Percentiles rank a stretch among this genome's conserved stretches.
phyloP scores from a whole-genome alignment of 2,797 vertebrate species.

The Hypotaenidia okinawae region DNA sequence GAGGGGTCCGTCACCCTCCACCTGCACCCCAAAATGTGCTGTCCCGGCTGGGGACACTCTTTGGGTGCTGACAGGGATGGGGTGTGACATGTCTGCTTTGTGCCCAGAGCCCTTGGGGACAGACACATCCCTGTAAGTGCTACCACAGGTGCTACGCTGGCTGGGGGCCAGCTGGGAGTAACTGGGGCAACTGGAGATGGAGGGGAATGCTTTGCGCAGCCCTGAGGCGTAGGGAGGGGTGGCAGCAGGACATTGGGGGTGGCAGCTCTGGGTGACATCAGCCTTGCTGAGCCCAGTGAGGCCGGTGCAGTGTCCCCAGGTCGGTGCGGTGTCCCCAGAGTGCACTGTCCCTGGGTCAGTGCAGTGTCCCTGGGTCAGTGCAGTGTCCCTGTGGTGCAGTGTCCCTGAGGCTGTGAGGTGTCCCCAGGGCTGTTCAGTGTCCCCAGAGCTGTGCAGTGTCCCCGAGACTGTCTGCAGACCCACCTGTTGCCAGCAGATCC shows the following conservation, averaged over 20 bases:
- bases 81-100: background rate
- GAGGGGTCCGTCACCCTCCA: background rate
- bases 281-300: background rate
- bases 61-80: too few relatives aligned
- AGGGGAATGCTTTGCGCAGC: fast-evolving
- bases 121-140: background rate
- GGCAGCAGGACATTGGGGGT: background rate
- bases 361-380: background rate
- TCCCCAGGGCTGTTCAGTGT: too few relatives aligned
- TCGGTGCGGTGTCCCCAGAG: too few relatives aligned
- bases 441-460: too few relatives aligned
- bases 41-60: background rate
- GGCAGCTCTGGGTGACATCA: background rate
- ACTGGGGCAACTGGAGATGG: background rate
- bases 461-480: background rate
- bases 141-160: fast-evolving
- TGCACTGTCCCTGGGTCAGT: too few relatives aligned
- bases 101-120: background rate
- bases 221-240: background rate
- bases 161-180: background rate
- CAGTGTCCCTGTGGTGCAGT: background rate
- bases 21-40: background rate
- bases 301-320: background rate
- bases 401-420: background rate
- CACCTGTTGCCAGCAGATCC: background rate